A percentile compares a stretch with the other conserved stretches of the same genome.
These are phyloP conservation scores for Chydorus sphaericus DNA, from an alignment of 2,888 invertebrate genomes.

Conservation along the genomic window DNA sequence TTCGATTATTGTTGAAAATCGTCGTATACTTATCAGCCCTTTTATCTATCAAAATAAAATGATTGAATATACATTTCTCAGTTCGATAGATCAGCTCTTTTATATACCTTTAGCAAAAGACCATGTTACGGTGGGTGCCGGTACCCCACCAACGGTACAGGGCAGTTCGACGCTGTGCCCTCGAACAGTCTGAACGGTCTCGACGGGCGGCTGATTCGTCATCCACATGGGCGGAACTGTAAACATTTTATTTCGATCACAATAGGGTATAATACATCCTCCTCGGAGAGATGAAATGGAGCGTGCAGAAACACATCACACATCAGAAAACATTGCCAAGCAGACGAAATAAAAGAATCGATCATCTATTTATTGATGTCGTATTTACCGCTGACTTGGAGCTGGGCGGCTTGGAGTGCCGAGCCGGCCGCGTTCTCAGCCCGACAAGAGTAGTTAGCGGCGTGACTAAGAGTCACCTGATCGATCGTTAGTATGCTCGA, in stretches of 20 bases:
- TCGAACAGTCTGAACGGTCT: conserved; percentile 26
- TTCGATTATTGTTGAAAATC: background rate
- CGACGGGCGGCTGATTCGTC: conserved; percentile 29
- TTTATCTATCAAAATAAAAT: background rate
- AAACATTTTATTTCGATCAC: too few species aligned
- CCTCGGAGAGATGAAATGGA: background rate
- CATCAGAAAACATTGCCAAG: too few species aligned
- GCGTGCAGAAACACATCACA: too few species aligned
- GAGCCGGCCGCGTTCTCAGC: conserved; percentile 56
- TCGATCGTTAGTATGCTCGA: conserved; percentile 63
- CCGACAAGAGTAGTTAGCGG: conserved; percentile 61
- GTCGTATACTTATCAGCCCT: background rate
- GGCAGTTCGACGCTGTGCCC: conserved; percentile 26
- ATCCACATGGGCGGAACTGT: conserved; percentile 36
- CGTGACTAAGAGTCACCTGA: conserved; percentile 56
- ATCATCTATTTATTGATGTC: too few species aligned
- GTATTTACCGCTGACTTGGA: conserved; percentile 60
- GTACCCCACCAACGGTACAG: conserved; percentile 33
- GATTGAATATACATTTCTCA: background rate
- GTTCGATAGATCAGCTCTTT: background rate
- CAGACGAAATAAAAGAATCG: too few species aligned
- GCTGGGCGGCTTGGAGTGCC: conserved; percentile 54
- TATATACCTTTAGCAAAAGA: conserved; percentile 30
- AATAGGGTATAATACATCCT: background rate
- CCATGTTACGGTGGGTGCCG: conserved; percentile 32